These are phyloP conservation scores for Andrena dorsata DNA, from an alignment of 2,888 invertebrate species.

Conservation along the genomic window DNA sequence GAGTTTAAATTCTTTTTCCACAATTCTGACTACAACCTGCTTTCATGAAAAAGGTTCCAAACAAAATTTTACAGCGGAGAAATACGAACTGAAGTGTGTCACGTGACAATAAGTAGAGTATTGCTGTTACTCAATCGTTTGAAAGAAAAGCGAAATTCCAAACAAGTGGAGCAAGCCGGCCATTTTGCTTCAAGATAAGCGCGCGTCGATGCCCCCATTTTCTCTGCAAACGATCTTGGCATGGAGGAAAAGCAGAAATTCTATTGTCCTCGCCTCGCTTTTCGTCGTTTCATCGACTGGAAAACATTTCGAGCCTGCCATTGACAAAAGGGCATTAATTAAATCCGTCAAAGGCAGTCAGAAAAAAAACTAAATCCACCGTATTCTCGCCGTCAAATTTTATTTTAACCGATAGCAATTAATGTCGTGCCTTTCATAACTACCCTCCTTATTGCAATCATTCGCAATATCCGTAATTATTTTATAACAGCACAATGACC, in stretches of 20 bases:
- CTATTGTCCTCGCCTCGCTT: not conserved
- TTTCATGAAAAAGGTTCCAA: too few species aligned
- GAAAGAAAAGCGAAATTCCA: constrained; percentile 13
- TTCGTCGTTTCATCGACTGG: not conserved
- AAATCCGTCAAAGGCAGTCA: not conserved
- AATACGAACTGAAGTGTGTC: not conserved
- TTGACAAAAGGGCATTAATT: not conserved
- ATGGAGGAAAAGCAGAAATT: not conserved
- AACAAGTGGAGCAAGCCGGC: not conserved
- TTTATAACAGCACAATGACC: not conserved
- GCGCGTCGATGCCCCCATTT: constrained; percentile 17
- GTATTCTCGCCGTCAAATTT: not conserved
- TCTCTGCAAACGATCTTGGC: not conserved
- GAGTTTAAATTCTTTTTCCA: too few species aligned
- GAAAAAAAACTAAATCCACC: not conserved
- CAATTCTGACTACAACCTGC: too few species aligned
- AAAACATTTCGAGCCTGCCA: not conserved
- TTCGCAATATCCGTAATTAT: not conserved
- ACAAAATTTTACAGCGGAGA: not conserved
- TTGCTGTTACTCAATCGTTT: constrained; percentile 11
- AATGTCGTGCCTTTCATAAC: not conserved
- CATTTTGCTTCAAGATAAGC: constrained; percentile 1
- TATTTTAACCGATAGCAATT: not conserved
- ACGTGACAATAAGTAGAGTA: constrained; percentile 36
- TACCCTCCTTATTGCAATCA: not conserved